Evolutionary conservation across 2,888 invertebrate genomes (phyloP), one percentile per base, ranked within the genome.

Genomic region (Rhopalosiphum nymphaeae): DNA sequence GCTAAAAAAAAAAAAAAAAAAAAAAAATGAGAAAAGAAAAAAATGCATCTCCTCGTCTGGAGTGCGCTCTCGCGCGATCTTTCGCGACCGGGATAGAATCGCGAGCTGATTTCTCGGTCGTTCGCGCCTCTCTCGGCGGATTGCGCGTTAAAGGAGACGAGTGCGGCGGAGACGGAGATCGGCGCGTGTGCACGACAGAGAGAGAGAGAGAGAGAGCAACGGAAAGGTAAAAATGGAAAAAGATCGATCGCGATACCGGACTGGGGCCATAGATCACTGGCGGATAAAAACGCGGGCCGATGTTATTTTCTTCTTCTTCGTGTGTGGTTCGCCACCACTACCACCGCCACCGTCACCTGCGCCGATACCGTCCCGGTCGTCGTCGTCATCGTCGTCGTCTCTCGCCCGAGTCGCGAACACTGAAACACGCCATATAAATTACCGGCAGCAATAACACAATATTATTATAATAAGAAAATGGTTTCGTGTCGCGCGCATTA

Each of bases 201-300:
- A 89, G 16, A 26, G 44, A 7, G 26, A 16, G n/a, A n/a, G 3
- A n/a, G 1, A 2, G 21, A 67, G 21, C 0, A 9, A 67, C 3
- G 29, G 29, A 89, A 1, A 44, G 21, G 21, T 26, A 36, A 42
- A 90, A 67, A 85, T 44, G 44, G 9, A 42, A 93, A 78, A 90
- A 93, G 93, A 93, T 90, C 86, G 93, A 90, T 90, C 93, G 93
- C 85, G 93, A 90, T 90, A 90, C 84, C 90, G 89, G 36, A 36
- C 29, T 56, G 61, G 93, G 93, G 90, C 57, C 85, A 86, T 90
- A 90, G 93, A 93, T 90, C 93, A 93, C 90, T 61, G 36, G 49
- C 85, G 85, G 93, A 93, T 93, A 86, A 89, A 92, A 87, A 46
- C 57, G 46, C 78, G 67, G 67, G 61, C 11, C 57, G 49, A 86